phyloP scores from a whole-genome alignment of 2,888 invertebrate genomes.

The Monochamus alternatus region DNA sequence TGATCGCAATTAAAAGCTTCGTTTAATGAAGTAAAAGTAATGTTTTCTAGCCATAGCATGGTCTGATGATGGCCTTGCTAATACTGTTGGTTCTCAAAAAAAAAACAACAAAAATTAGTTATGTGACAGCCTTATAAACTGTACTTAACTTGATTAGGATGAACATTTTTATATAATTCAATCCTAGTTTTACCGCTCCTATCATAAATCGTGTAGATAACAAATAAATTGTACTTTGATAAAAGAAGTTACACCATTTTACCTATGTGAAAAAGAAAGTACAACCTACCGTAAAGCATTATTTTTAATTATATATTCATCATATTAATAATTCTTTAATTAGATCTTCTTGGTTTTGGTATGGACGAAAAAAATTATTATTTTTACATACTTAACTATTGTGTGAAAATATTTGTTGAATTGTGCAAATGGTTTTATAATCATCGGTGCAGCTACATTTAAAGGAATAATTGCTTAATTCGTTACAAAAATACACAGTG shows the following conservation, averaged over 20 bases:
- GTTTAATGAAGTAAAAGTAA: conserved; percentile 9
- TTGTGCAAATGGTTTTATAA: background rate
- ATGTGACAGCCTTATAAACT: background rate
- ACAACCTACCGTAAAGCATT: no score
- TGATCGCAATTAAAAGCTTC: conserved; percentile 7
- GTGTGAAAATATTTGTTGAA: no score
- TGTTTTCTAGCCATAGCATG: conserved; percentile 1
- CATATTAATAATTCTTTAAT: no score
- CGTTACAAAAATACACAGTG: background rate
- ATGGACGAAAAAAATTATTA: no score
- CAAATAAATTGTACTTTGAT: background rate
- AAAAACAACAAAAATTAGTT: background rate
- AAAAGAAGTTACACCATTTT: no score
- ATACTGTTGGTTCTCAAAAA: background rate
- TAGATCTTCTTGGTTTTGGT: no score
- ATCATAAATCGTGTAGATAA: background rate
- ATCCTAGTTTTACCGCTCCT: background rate
- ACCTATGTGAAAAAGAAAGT: no score
- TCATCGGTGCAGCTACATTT: no score
- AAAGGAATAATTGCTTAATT: no score
- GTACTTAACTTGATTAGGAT: conserved; percentile 2
- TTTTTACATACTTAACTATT: no score
- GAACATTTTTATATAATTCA: background rate
- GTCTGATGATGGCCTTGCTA: background rate
- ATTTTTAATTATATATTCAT: no score